Evolutionary conservation across 2,113 vertebrate genomes (phyloP), one percentile per base, ranked within the genome.

Genomic region (Phaethon lepturus): DNA sequence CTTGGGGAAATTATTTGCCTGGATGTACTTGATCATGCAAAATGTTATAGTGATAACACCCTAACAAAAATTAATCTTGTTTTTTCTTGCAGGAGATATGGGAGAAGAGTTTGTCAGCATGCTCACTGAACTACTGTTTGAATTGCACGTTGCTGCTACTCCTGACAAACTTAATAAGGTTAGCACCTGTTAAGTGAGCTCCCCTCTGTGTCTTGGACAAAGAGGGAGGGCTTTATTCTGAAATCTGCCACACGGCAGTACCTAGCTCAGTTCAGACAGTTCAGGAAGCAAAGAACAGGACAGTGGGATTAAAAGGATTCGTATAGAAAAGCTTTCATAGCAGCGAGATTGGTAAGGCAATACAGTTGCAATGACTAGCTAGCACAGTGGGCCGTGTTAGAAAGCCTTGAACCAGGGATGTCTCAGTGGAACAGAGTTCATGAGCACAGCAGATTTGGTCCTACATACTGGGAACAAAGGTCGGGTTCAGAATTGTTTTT

Each of bases 141-240:
- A 99, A 96, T 98, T 99, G 79, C 99, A 99, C 10, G 98, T 99
- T n/a, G 99, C 99, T 35, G 99, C 99, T 68, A 99, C 99, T 2
- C 99, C 99, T 77, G 99, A 99, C 98, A 99, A 99, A 95, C 99
- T 99, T 67, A 99, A 99, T 96, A 99, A 99, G 99, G 99, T 99
- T 63, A 83, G 98, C 72, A 63, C 55, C 74, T 28, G 31, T 55
- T 64, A 23, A 23, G 16, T 33, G 60, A 81, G 29, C 56, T 82
- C 35, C 63, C 50, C 64, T 82, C 62, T 22, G 16, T 71, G 80
- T 20, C 45, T 14, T 49, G 76, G 44, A 26, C 23, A 56, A 31
- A 74, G 45, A 38, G 28, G n/a, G 50, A 67, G 66, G 35, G 31
- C 25, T 72, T 69, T 78, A 16, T 83, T 89, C 67, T 78, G 49